Percentiles rank a stretch among this genome's conserved stretches.
Conservation (phyloP, 2,113 vertebrate genomes). For the Channa argus region DNA sequence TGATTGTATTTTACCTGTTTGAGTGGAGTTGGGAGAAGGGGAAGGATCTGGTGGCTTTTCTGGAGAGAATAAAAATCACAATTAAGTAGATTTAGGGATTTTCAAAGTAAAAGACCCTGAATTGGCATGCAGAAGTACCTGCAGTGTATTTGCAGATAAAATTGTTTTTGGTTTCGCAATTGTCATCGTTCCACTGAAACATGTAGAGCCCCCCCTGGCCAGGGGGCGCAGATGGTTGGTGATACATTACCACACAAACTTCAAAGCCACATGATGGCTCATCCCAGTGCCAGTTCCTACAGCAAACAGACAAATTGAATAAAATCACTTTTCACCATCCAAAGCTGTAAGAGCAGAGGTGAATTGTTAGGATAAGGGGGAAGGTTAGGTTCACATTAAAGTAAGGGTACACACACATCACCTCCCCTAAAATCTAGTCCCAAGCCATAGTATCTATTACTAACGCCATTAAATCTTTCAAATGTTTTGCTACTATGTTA, state of each 20-base stretch:
- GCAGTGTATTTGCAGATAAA: conserved; percentile 97
- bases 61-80: conserved; percentile 26
- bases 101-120: background rate
- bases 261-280: conserved; percentile 96
- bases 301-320: background rate
- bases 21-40: conserved; percentile 59
- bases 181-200: conserved; percentile 98
- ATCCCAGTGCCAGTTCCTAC: conserved; percentile 94
- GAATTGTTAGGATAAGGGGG: too few relatives aligned
- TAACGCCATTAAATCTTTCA: too few relatives aligned
- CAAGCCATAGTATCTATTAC: too few relatives aligned
- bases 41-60: conserved; percentile 43
- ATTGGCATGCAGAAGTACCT: conserved; percentile 76
- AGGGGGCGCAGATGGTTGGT: conserved; percentile 91
- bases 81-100: background rate
- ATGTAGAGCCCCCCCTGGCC: conserved; percentile 89
- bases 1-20: conserved; percentile 54
- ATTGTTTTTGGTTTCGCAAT: conserved; percentile 96
- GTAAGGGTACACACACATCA: too few relatives aligned
- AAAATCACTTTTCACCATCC: background rate
- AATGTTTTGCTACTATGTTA: too few relatives aligned
- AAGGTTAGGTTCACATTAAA: too few relatives aligned
- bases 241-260: conserved; percentile 96
- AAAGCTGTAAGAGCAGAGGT: too few relatives aligned
- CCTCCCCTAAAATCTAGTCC: too few relatives aligned